Conservation (phyloP, 2,888 invertebrate species). For the Bimastos eiseni region DNA sequence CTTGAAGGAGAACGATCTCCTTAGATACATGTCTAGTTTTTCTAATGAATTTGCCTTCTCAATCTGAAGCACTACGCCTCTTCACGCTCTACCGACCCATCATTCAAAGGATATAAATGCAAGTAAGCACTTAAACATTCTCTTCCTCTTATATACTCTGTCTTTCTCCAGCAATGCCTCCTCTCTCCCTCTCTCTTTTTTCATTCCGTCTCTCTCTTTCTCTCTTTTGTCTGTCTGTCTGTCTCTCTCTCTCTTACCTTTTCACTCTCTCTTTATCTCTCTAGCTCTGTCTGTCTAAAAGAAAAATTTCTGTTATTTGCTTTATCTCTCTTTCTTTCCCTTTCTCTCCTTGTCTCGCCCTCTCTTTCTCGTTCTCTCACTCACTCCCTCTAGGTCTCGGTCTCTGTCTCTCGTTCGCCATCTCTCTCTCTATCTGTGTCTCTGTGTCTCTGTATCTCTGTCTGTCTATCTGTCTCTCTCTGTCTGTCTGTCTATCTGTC, state of each 20-base stretch:
- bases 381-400: constrained; percentile 25
- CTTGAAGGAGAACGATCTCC: not conserved
- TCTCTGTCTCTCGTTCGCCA: too few species aligned
- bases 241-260: constrained; percentile 30
- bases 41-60: not conserved
- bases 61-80: too few species aligned
- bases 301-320: too few species aligned
- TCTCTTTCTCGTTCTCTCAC: constrained; percentile 32
- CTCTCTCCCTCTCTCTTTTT: not conserved
- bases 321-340: not conserved
- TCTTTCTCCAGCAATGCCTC: constrained; percentile 25
- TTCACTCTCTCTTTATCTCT: constrained; percentile 3
- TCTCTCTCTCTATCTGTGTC: too few species aligned
- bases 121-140: not conserved
- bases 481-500: not conserved
- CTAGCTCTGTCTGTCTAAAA: constrained; percentile 21
- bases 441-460: too few species aligned
- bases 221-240: constrained; percentile 19
- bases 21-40: not conserved
- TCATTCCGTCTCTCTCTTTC: constrained; percentile 26
- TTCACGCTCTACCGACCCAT: too few species aligned
- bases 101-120: not conserved
- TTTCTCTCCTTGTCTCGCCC: not conserved
- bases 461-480: not conserved
- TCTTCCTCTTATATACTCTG: constrained; percentile 20